phyloP scores from a whole-genome alignment of 2,797 vertebrate species.

The Neosilurus mollespiculum region DNA sequence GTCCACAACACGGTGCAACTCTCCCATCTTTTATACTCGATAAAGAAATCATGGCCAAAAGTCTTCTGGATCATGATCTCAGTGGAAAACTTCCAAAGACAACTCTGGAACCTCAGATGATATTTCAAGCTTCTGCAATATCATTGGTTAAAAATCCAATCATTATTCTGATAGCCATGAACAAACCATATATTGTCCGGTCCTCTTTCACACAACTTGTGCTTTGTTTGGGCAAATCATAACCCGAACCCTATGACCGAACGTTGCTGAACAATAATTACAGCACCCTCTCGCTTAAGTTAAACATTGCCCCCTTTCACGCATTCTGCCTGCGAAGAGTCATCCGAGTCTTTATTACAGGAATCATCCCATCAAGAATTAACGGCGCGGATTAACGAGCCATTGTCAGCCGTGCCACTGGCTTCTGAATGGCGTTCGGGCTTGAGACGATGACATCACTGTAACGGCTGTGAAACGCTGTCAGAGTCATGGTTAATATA shows the following conservation, averaged over 20 bases:
- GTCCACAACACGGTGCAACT: not conserved
- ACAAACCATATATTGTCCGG: not conserved
- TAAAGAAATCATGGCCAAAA: not conserved
- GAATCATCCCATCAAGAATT: conserved; percentile 53
- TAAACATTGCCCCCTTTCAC: conserved; percentile 41
- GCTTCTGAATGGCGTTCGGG: conserved; percentile 47
- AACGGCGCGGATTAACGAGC: conserved; percentile 53
- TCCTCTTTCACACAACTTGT: not conserved
- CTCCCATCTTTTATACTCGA: not conserved
- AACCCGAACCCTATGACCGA: conserved; percentile 11
- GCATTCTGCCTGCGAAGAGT: conserved; percentile 40
- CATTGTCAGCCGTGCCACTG: conserved; percentile 51
- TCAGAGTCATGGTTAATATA: conserved; percentile 46
- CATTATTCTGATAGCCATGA: not conserved
- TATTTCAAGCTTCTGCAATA: not conserved
- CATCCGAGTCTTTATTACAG: conserved; percentile 48
- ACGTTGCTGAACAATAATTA: conserved; percentile 27
- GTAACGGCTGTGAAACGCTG: conserved; percentile 53
- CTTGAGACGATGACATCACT: conserved; percentile 56
- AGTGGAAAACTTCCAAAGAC: not conserved
- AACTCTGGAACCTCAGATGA: not conserved
- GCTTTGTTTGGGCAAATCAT: conserved; percentile 22
- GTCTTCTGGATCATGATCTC: not conserved
- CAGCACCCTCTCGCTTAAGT: conserved; percentile 9
- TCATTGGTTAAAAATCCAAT: not conserved